Evolutionary conservation across 2,888 invertebrate species (phyloP), one percentile per base, ranked within the genome.

Genomic region (Ditula angustiorana): DNA sequence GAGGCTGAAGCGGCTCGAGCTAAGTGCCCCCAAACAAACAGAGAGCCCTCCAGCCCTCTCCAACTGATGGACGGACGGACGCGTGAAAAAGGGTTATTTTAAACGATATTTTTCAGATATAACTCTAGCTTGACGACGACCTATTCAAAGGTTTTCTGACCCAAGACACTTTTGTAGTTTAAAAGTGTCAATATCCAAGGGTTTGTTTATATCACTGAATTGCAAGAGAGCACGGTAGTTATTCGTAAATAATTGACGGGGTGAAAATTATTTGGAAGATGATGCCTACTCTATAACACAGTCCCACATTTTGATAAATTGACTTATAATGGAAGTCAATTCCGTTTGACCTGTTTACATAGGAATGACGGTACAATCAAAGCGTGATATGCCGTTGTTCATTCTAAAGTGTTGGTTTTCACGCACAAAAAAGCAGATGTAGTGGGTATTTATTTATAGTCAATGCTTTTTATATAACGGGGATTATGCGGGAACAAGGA

Each of bases 11-110:
- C n/a, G 28, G 46, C 47, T 35, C 30, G 33, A 24, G 60, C 74
- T 75, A 67, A 71, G 67, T 58, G 71, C 73, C 68, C 67, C 71
- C 79, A 77, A 81, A 81, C 81, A 81, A 72, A 73, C 72, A 60
- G 77, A 81, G 79, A 30, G 73, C 72, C 24, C 82, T 81, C 67
- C 61, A 67, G 37, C 35, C 66, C 65, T 64, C 65, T 79, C 67
- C 65, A 71, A 57, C 71, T 74, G 78, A 78, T 75, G 72, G 74
- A 70, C 72, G 68, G 68, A 70, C 70, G 75, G 70, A 74, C 74
- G 67, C 69, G 71, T 64, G 71, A 72, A 72, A 75, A 68, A 71
- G 69, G 69, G 68, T 67, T 66, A 66, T 66, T 68, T 50, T 62
- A 47, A 49, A 56, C 47, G 47, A 49, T 59, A 62, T 61, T 69